Evolutionary conservation across 1,140 invertebrate species (phyloP), one percentile per base, ranked within the genome.

Genomic region (Aphaenogaster ashmeadi): DNA sequence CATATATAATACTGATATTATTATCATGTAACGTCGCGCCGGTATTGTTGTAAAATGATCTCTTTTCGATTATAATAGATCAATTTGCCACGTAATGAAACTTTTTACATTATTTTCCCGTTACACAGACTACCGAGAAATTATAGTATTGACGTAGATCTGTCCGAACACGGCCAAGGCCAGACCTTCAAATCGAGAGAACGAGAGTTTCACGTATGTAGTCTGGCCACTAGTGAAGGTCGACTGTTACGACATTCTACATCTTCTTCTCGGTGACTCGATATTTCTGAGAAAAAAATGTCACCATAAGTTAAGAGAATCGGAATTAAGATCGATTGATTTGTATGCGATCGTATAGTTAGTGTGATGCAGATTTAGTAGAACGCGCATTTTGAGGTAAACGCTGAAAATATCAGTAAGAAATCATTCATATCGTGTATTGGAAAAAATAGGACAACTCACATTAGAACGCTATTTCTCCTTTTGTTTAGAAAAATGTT

Each of bases 111-210:
- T 66, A 69, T 15, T 15, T 41, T 54, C 5, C 9, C 50, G 18
- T 62, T 75, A 38, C 2, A 13, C 1, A 27, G 36, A 41, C 52
- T 60, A 44, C 11, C 1, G 15, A 6, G 47, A 87, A 72, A 56
- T 9, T 87, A 64, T 27, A 62, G 36, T 56, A 52, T 8, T 88
- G 66, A 79, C 67, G 41, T 67, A 50, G 0, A 47, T 52, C 47
- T 5, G 18, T 60, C 27, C 41, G 60, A 89, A 89, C n/a, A 72
- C 27, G 44, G 66, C 21, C 89, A 90, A 90, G 87, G 78, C 33
- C 33, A 4, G 11, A 62, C 36, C 13, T 89, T 67, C 21, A 36
- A 64, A 67, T 15, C 0, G 27, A 38, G 33, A 44, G 4, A 74
- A 33, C 9, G 41, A 64, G 36, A 66, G 1, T 66, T 56, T 77